Evolutionary conservation across 2,888 invertebrate genomes (phyloP).

Genomic region (Lasioglossum zephyrum): DNA sequence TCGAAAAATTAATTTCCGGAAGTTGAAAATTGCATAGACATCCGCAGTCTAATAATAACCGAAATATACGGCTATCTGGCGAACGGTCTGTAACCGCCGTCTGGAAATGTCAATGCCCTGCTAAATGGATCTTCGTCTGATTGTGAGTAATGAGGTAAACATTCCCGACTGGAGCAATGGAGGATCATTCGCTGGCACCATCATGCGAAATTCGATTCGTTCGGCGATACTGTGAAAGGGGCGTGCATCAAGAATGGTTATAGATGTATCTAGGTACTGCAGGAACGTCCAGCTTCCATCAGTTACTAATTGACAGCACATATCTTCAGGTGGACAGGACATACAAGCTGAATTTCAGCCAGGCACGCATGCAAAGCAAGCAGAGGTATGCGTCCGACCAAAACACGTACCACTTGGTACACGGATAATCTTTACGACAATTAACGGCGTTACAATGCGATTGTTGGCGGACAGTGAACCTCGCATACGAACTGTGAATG

Average conservation of each 20-base stretch:
- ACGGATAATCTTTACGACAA: constrained; percentile 28
- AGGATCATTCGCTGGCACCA: constrained; percentile 14
- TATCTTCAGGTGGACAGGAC: constrained; percentile 48
- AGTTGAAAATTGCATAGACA: not conserved
- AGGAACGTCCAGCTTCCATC: constrained; percentile 43
- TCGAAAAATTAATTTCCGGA: not conserved
- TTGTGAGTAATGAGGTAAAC: constrained; percentile 5
- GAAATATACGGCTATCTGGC: not conserved
- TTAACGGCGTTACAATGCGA: constrained; percentile 12
- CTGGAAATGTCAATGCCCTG: not conserved
- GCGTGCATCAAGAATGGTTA: constrained; percentile 56
- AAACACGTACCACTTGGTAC: constrained; percentile 28
- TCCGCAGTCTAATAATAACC: not conserved
- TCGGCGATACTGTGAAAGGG: not conserved
- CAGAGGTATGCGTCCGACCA: not conserved
- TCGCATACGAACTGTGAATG: not conserved
- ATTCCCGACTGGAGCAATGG: not conserved
- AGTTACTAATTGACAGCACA: constrained; percentile 49
- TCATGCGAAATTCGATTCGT: constrained; percentile 16
- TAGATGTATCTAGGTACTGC: not conserved
- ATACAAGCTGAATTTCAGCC: constrained; percentile 39
- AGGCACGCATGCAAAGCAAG: constrained; percentile 2
- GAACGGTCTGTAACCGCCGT: not conserved
- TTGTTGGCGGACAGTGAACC: not conserved
- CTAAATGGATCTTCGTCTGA: not conserved